These are phyloP conservation scores for Scomber colias DNA, from an alignment of 2,113 vertebrate genomes.

Conservation along the genomic window DNA sequence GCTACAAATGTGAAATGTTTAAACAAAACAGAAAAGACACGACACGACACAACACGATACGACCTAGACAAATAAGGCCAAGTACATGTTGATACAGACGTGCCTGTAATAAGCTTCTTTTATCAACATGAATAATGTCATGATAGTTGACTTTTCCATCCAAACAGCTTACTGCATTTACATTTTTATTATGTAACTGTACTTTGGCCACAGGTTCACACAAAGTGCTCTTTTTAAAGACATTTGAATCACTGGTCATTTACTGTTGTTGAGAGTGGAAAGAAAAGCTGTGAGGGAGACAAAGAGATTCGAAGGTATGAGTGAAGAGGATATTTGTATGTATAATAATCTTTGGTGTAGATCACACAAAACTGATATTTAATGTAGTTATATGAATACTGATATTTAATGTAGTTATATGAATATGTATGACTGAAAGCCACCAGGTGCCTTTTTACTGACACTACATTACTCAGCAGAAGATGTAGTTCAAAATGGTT, in stretches of 20 bases:
- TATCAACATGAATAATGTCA: neutral
- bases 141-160: neutral
- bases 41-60: neutral
- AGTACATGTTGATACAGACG: neutral
- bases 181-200: neutral
- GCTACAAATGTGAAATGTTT: constrained; percentile 2
- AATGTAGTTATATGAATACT: constrained; percentile 2
- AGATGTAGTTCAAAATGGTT: neutral
- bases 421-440: neutral
- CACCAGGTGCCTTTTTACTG: neutral
- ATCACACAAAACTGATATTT: neutral
- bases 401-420: constrained; percentile 6
- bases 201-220: neutral
- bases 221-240: neutral
- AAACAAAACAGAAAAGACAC: neutral
- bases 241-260: neutral
- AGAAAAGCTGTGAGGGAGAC: constrained; percentile 11
- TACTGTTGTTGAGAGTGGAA: neutral
- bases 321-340: constrained; percentile 14
- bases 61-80: neutral
- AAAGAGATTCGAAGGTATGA: neutral
- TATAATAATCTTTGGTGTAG: neutral
- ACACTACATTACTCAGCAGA: constrained; percentile 3
- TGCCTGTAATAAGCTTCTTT: neutral
- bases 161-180: neutral